These are phyloP conservation scores for Eremophila alpestris DNA, from an alignment of 2,797 vertebrate genomes.

Conservation along the genomic window DNA sequence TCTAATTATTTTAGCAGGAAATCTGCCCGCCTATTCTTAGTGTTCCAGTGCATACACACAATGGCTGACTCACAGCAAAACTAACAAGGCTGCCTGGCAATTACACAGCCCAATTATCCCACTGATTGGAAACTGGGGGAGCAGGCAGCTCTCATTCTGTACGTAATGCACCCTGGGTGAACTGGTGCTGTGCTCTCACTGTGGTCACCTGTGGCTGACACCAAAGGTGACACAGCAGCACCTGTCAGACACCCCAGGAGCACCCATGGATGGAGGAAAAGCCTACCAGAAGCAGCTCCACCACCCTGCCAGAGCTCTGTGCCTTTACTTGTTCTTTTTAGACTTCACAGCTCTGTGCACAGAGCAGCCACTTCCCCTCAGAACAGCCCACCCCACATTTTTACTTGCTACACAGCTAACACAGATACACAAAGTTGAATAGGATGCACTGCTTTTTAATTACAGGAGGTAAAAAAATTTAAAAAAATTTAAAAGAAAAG, in stretches of 20 bases:
- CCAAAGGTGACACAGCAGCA: background rate
- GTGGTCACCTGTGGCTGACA: background rate
- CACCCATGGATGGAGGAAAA: background rate
- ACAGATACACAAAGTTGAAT: background rate
- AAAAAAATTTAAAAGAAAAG: background rate
- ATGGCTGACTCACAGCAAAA: background rate
- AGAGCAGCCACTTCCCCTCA: rapidly evolving
- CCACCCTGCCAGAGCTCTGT: background rate
- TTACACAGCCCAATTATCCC: background rate
- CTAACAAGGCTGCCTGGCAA: background rate
- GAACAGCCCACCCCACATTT: background rate
- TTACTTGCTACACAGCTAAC: background rate
- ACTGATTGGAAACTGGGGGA: background rate
- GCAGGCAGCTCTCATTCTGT: background rate
- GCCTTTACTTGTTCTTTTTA: background rate
- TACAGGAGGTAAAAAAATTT: background rate
- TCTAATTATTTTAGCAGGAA: slow-evolving; percentile 10
- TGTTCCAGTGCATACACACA: background rate
- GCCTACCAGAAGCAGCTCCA: background rate
- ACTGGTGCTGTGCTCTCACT: background rate
- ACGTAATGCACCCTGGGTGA: rapidly evolving
- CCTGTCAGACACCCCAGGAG: background rate
- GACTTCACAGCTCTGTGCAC: background rate
- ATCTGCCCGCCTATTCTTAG: background rate
- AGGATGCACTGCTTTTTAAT: background rate